Evolutionary conservation across 2,888 invertebrate genomes (phyloP).

Genomic region (Poecilobothrus nobilitatus): DNA sequence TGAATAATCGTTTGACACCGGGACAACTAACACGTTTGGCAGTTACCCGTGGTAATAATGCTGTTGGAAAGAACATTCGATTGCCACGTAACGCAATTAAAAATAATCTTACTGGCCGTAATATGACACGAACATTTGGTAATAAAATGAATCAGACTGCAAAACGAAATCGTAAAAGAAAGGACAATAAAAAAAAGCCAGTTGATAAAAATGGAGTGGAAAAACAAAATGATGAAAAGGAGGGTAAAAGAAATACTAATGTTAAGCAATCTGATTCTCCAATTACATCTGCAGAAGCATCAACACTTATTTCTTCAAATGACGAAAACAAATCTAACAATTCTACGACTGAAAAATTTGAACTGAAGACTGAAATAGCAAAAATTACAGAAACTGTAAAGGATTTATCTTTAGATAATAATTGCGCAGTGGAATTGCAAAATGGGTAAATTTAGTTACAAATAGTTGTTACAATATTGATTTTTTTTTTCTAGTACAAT

Average conservation of each 20-base stretch:
- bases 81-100: conserved; percentile 23
- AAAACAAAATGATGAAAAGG: conserved; percentile 13
- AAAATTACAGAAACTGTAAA: conserved; percentile 20
- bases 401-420: conserved; percentile 15
- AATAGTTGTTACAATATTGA: not conserved
- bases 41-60: conserved; percentile 20
- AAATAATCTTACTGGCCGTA: conserved; percentile 22
- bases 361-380: conserved; percentile 25
- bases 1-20: conserved; percentile 24
- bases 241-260: conserved; percentile 10
- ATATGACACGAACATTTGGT: conserved; percentile 22
- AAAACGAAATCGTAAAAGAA: conserved; percentile 23
- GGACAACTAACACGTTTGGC: conserved; percentile 17
- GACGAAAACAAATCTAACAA: conserved; percentile 14
- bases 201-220: not conserved
- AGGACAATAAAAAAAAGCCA: conserved; percentile 19
- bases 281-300: not conserved
- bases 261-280: conserved; percentile 11
- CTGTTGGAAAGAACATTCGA: conserved; percentile 18
- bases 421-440: conserved; percentile 24
- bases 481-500: conserved; percentile 22
- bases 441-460: conserved; percentile 25
- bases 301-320: conserved; percentile 4
- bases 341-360: conserved; percentile 12
- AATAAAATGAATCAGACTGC: conserved; percentile 22